Evolutionary conservation across 2,797 vertebrate species (phyloP).

Genomic region (Alosa sapidissima): DNA sequence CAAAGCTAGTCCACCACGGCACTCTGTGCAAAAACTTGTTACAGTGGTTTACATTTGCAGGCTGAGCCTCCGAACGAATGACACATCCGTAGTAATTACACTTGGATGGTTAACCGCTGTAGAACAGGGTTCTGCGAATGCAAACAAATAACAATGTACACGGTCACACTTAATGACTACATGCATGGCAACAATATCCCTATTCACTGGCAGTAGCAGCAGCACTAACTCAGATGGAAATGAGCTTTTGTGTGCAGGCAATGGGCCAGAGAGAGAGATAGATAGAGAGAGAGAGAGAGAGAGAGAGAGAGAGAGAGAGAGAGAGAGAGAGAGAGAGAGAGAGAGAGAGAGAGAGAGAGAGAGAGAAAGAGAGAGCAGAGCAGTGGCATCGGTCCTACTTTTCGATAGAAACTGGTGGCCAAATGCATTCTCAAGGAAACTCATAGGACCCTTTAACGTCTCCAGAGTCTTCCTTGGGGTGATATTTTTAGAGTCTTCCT

Average conservation of each 20-base stretch:
- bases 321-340: not conserved
- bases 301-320: not conserved
- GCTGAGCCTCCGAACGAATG: not conserved
- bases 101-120: not conserved
- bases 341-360: not conserved
- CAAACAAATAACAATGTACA: not conserved
- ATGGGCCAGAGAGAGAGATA: no score
- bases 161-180: not conserved
- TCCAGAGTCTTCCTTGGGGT: not conserved
- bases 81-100: not conserved
- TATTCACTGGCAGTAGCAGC: not conserved
- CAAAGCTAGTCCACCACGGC: not conserved
- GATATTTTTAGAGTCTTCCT: no score
- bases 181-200: not conserved
- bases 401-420: not conserved
- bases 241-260: constrained; percentile 26
- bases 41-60: not conserved
- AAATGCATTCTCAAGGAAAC: not conserved
- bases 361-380: not conserved
- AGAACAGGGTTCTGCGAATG: not conserved
- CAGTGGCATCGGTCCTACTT: not conserved
- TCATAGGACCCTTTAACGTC: not conserved
- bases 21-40: not conserved
- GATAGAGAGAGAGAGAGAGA: not conserved
- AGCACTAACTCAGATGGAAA: constrained; percentile 32